phyloP scores from a whole-genome alignment of 2,113 vertebrate genomes.

The Urocynchramus pylzowi region DNA sequence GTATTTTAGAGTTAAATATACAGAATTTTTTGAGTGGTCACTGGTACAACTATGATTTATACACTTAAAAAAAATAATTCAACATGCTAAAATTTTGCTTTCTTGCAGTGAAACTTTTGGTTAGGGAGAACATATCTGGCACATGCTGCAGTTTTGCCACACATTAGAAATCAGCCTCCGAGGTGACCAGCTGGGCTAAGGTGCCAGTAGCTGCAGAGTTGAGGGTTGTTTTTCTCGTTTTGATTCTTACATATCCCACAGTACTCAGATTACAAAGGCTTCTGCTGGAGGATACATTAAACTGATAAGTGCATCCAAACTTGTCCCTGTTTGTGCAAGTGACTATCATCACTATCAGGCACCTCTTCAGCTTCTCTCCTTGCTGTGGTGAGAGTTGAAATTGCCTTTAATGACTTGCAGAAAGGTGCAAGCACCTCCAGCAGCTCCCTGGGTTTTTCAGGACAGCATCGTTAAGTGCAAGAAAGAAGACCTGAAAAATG shows the following conservation, averaged over 20 bases:
- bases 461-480: rapidly evolving
- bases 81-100: not conserved
- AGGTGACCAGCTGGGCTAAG: not conserved
- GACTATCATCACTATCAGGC: not conserved
- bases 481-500: not conserved
- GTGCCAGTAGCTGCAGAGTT: not conserved
- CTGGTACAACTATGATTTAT: not conserved
- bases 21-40: not conserved
- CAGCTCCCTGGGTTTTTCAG: not conserved
- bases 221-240: not conserved
- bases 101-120: not conserved
- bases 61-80: not conserved
- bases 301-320: not conserved
- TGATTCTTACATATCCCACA: not conserved
- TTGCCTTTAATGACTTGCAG: not conserved
- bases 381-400: not conserved
- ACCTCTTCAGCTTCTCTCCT: not conserved
- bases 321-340: not conserved
- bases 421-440: not conserved
- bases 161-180: rapidly evolving
- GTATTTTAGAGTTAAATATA: not conserved
- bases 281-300: not conserved
- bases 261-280: not conserved
- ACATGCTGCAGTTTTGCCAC: not conserved
- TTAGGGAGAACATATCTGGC: not conserved